A percentile compares a stretch with the other conserved stretches of the same genome.
Evolutionary conservation across 2,113 vertebrate species (phyloP).

Genomic region (Engraulis encrasicolus): DNA sequence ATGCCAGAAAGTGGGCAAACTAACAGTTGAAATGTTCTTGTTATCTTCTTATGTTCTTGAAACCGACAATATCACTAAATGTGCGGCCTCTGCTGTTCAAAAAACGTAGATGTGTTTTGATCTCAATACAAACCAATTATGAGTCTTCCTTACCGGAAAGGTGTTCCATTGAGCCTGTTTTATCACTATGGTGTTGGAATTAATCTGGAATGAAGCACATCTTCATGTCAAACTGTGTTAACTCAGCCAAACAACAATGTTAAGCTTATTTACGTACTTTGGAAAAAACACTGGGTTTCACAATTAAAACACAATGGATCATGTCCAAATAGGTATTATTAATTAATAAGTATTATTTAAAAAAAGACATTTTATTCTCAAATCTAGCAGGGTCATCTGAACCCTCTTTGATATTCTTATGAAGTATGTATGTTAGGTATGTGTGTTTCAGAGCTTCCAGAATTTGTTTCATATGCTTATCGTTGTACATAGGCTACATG

Average conservation of each 20-base stretch:
- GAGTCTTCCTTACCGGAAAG: neutral
- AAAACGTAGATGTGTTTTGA: neutral
- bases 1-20: conserved; percentile 1
- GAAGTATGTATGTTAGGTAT: neutral
- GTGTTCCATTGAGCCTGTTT: neutral
- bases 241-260: neutral
- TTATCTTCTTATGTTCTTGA: neutral
- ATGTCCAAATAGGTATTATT: conserved; percentile 1
- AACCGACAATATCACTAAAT: neutral
- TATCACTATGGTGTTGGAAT: neutral
- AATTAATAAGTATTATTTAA: neutral
- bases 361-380: neutral
- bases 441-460: conserved; percentile 20
- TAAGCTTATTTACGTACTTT: neutral
- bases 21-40: neutral
- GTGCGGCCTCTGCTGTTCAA: neutral
- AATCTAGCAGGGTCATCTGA: neutral
- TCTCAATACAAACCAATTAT: conserved; percentile 8
- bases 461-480: conserved; percentile 20
- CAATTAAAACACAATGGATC: conserved; percentile 4
- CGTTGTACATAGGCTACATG: conserved; percentile 16
- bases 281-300: conserved; percentile 1
- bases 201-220: neutral
- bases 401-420: neutral
- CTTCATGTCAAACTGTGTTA: neutral